These are phyloP conservation scores for Ammodytes marinus DNA, from an alignment of 2,113 vertebrate species.

Conservation along the genomic window DNA sequence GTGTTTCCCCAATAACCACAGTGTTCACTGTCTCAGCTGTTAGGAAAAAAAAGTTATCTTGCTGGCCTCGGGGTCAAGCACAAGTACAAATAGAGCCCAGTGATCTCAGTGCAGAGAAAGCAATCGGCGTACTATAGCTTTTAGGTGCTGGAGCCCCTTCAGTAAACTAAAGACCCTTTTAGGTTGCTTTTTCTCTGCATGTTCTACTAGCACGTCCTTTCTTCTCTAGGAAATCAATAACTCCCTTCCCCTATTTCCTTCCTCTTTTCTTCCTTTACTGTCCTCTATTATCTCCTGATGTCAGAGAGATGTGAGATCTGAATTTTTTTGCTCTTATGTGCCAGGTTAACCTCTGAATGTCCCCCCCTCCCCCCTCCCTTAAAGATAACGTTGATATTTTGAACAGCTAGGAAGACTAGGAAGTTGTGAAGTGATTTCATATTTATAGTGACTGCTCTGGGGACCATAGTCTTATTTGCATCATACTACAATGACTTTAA, in stretches of 20 bases:
- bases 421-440: slow-evolving; percentile 6
- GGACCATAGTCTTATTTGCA: slow-evolving; percentile 7
- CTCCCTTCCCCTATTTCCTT: slow-evolving; percentile 40
- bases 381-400: slow-evolving; percentile 15
- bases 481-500: background rate
- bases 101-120: slow-evolving; percentile 45
- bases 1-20: slow-evolving; percentile 43
- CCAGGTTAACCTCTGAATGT: slow-evolving; percentile 36
- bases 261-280: slow-evolving; percentile 28
- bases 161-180: slow-evolving; percentile 42
- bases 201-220: slow-evolving; percentile 42
- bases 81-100: slow-evolving; percentile 63
- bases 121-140: slow-evolving; percentile 35
- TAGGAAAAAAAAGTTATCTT: slow-evolving; percentile 48
- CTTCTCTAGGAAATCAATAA: slow-evolving; percentile 47
- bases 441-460: slow-evolving; percentile 16
- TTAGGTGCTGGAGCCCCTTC: slow-evolving; percentile 24
- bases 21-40: slow-evolving; percentile 38
- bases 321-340: slow-evolving; percentile 38
- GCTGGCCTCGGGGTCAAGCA: slow-evolving; percentile 60
- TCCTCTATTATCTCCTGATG: slow-evolving; percentile 40
- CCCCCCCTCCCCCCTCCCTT: background rate
- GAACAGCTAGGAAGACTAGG: slow-evolving; percentile 17
- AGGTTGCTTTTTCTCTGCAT: slow-evolving; percentile 47
- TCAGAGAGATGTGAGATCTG: slow-evolving; percentile 28